Conservation (phyloP, 2,113 vertebrate species). For the Oreocharis arfaki region DNA sequence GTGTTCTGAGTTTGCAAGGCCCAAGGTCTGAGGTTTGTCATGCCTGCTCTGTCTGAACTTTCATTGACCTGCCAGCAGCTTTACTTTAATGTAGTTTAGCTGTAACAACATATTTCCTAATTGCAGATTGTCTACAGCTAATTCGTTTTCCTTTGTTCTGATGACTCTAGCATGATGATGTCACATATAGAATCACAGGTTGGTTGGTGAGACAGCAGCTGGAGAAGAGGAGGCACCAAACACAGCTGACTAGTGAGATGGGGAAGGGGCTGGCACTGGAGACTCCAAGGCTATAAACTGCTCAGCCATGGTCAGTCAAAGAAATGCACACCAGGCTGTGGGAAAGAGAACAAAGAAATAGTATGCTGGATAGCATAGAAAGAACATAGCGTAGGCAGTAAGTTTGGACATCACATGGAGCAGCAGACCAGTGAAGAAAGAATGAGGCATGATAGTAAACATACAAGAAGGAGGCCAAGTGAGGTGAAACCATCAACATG, state of each 20-base stretch:
- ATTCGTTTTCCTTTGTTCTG: background rate
- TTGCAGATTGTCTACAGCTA: background rate
- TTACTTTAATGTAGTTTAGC: background rate
- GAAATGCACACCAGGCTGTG: background rate
- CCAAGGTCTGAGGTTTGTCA: background rate
- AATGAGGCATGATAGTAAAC: background rate
- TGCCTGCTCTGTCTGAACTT: background rate
- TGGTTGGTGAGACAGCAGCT: background rate
- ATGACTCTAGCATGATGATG: background rate
- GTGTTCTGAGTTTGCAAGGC: background rate
- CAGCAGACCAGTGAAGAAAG: background rate
- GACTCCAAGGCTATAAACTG: background rate
- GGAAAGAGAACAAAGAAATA: background rate
- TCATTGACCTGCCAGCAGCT: background rate
- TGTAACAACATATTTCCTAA: background rate
- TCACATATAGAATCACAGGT: background rate
- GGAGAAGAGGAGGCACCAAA: background rate
- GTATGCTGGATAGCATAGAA: too few relatives aligned
- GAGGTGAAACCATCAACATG: accelerated
- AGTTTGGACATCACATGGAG: background rate
- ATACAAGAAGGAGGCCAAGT: background rate
- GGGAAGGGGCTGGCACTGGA: background rate
- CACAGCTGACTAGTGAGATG: background rate
- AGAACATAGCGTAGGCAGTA: accelerated
- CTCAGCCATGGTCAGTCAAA: background rate